Percentiles rank a stretch among this genome's conserved stretches.
Evolutionary conservation across 2,797 vertebrate genomes (phyloP).

Genomic region (Leuciscus waleckii): DNA sequence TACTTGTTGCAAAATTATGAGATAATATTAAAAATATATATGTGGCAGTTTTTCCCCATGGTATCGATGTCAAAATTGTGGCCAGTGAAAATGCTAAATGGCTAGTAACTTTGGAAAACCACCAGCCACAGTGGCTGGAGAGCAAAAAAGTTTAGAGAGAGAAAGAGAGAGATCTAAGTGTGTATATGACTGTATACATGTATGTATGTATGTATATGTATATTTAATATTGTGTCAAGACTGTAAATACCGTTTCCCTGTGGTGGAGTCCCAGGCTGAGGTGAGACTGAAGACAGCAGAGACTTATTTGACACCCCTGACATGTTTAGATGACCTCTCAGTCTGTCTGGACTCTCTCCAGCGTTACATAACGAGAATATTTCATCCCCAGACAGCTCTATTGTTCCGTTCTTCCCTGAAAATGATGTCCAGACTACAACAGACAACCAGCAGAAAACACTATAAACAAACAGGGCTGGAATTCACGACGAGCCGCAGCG

Average conservation of each 20-base stretch:
- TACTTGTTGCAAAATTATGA: too few species aligned
- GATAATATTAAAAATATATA: too few species aligned
- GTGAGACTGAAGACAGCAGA: not conserved
- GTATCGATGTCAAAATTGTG: too few species aligned
- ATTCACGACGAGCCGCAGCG: not conserved
- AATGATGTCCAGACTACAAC: slow-evolving; percentile 20
- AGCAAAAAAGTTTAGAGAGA: too few species aligned
- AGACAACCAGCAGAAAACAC: slow-evolving; percentile 29
- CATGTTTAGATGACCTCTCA: slow-evolving; percentile 57
- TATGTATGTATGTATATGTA: too few species aligned
- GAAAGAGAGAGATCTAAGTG: too few species aligned
- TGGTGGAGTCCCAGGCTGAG: not conserved
- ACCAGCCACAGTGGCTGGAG: too few species aligned
- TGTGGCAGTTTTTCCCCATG: too few species aligned
- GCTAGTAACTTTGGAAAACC: too few species aligned
- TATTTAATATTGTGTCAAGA: not conserved
- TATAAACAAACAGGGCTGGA: slow-evolving; percentile 30
- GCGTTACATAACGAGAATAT: slow-evolving; percentile 63
- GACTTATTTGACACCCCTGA: slow-evolving; percentile 15
- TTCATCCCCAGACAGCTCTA: slow-evolving; percentile 61
- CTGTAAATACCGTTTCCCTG: not conserved
- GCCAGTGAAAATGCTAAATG: too few species aligned
- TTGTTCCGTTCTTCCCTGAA: slow-evolving; percentile 61
- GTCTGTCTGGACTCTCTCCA: slow-evolving; percentile 56
- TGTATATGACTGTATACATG: too few species aligned